Conservation (phyloP, 2,888 invertebrate genomes). For the Congeria kusceri region DNA sequence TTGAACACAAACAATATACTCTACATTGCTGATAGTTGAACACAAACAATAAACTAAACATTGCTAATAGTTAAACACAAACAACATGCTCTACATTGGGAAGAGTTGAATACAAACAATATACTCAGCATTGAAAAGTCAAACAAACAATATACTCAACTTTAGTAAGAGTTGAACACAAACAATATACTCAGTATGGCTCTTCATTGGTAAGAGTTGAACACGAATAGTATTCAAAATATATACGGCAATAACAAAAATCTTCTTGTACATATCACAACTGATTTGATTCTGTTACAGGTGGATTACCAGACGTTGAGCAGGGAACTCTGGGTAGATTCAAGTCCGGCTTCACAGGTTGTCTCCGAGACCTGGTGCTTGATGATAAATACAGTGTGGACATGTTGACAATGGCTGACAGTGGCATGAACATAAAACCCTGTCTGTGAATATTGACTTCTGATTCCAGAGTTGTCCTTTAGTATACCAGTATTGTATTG, state of each 20-base stretch:
- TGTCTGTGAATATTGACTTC: slow-evolving; percentile 78
- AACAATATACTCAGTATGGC: too few species aligned
- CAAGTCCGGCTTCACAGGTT: slow-evolving; percentile 91
- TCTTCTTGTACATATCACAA: neutral
- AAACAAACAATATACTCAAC: too few species aligned
- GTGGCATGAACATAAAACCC: slow-evolving; percentile 87
- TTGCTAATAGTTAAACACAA: slow-evolving; percentile 32
- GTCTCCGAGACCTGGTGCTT: slow-evolving; percentile 93
- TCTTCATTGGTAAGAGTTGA: too few species aligned
- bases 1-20: too few species aligned
- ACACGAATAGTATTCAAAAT: too few species aligned
- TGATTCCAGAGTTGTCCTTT: too few species aligned
- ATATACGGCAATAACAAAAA: too few species aligned
- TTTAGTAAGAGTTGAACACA: too few species aligned
- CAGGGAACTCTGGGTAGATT: slow-evolving; percentile 88
- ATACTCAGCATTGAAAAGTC: too few species aligned
- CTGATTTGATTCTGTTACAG: slow-evolving; percentile 86
- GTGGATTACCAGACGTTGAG: slow-evolving; percentile 92
- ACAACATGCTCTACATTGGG: too few species aligned
- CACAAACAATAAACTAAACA: slow-evolving; percentile 90
- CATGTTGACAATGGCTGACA: slow-evolving; percentile 88
- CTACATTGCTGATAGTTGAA: slow-evolving; percentile 87
- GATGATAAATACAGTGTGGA: slow-evolving; percentile 92
- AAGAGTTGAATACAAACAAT: too few species aligned
- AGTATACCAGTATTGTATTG: too few species aligned